Base-by-base conservation (phyloP, 2,113 vertebrate genomes). In the Tyrannus savana region DNA sequence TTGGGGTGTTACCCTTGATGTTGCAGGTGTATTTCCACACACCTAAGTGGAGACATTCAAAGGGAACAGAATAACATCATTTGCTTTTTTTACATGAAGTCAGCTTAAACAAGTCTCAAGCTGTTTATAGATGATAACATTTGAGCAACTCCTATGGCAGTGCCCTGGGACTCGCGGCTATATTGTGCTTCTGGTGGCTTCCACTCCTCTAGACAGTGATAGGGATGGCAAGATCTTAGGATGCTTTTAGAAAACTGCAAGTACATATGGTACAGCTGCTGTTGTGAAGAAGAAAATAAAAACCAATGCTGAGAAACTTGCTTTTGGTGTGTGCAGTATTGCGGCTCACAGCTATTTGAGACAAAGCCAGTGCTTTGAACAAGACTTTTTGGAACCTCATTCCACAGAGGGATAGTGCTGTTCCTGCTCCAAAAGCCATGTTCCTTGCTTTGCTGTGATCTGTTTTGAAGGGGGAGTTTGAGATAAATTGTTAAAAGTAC, bases 271-370 rank as follows among this genome's bases (percentile, higher is more conserved):
- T 28, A 78, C 52, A 92, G 64, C 80, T 93, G 80, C 68, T 87
- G 47, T 63, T 92, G 16, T 4, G 27, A 81, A 44, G 30, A 50
- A 47, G 19, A 84, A 86, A 93, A 55, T 35, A 37, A 53, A 78
- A 86, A 87, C 1, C 19, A 89, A 5, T 49, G 41, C 56, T 73
- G 59, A 19, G 24, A 59, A 73, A 37, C 22, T 91, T 89, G 76
- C 76, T 94, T 93, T 89, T 93, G 96, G 87, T 84, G 47, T 56
- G 27, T 84, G 35, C 47, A 78, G 10, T 49, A 10, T 60, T 89
- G 66, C 58, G 82, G 15, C 24, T 94, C 0, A 0, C 16, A 87
- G 56, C 47, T 85, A 66, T 23, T 83, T 85, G 77, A 60, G 49
- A 68, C 52, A 72, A 84, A 68, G 24, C 18, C 60, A 37, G 2